phyloP scores from a whole-genome alignment of 2,797 vertebrate species.

The Hyperoplus immaculatus region DNA sequence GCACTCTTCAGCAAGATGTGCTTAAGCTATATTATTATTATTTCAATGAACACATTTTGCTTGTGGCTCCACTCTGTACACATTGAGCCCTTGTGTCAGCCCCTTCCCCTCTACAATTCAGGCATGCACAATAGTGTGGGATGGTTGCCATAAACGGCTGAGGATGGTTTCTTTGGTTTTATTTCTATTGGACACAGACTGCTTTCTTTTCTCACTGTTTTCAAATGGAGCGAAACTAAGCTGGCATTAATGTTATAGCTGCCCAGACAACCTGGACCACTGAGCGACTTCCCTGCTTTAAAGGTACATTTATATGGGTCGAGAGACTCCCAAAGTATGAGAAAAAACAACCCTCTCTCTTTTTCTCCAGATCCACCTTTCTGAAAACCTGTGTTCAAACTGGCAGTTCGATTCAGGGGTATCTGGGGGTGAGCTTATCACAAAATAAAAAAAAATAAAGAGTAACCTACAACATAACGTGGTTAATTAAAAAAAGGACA shows the following conservation, averaged over 20 bases:
- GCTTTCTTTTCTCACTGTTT: constrained; percentile 2
- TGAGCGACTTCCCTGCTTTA: neutral
- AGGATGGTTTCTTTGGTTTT: constrained; percentile 4
- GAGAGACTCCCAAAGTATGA: too few relatives aligned
- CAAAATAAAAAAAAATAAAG: too few relatives aligned
- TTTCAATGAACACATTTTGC: constrained; percentile 25
- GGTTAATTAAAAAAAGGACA: too few relatives aligned
- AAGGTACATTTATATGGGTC: too few relatives aligned
- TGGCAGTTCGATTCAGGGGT: too few relatives aligned
- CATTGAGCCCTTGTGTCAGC: constrained; percentile 22
- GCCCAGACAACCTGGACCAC: neutral
- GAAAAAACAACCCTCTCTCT: too few relatives aligned
- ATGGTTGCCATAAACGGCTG: neutral
- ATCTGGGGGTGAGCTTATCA: too few relatives aligned
- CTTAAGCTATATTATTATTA: constrained; percentile 29
- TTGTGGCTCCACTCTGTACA: constrained; percentile 9
- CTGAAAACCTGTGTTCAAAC: too few relatives aligned
- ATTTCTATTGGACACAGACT: constrained; percentile 1
- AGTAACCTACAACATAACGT: too few relatives aligned
- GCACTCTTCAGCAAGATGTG: constrained; percentile 27
- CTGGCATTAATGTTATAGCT: neutral
- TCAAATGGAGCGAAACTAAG: neutral
- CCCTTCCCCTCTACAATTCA: constrained; percentile 3
- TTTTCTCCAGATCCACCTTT: too few relatives aligned
- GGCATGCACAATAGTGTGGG: neutral